A percentile compares a stretch with the other conserved stretches of the same genome.
Conservation (phyloP, 2,113 vertebrate genomes). For the Buteo buteo region DNA sequence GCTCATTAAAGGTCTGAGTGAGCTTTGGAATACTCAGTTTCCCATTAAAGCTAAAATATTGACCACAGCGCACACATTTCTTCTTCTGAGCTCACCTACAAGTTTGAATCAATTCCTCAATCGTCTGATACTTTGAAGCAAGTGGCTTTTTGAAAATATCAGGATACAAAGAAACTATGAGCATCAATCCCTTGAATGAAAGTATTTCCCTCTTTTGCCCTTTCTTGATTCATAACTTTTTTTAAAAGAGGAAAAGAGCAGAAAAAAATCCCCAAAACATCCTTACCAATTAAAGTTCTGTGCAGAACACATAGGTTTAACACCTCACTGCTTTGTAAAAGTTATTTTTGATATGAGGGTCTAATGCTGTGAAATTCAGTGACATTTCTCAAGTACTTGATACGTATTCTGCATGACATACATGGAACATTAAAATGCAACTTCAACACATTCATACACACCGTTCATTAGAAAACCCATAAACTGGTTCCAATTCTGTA, state of each 20-base stretch:
- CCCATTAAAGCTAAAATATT: conserved; percentile 35
- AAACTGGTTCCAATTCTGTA: not conserved
- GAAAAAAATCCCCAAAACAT: not conserved
- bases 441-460: not conserved
- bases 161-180: not conserved
- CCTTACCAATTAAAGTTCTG: not conserved
- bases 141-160: conserved; percentile 15
- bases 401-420: not conserved
- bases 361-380: not conserved
- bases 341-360: not conserved
- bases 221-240: not conserved
- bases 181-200: conserved; percentile 8
- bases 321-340: not conserved
- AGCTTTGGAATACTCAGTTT: conserved; percentile 51
- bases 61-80: not conserved
- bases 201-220: not conserved
- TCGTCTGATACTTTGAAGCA: conserved; percentile 13
- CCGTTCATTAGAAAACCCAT: not conserved
- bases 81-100: conserved; percentile 12
- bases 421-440: not conserved
- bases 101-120: conserved; percentile 20
- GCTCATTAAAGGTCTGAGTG: not conserved
- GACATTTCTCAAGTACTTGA: not conserved
- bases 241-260: not conserved
- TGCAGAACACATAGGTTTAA: not conserved